Conservation (phyloP, 1,140 invertebrate genomes). For the Aradophagus sp. region DNA sequence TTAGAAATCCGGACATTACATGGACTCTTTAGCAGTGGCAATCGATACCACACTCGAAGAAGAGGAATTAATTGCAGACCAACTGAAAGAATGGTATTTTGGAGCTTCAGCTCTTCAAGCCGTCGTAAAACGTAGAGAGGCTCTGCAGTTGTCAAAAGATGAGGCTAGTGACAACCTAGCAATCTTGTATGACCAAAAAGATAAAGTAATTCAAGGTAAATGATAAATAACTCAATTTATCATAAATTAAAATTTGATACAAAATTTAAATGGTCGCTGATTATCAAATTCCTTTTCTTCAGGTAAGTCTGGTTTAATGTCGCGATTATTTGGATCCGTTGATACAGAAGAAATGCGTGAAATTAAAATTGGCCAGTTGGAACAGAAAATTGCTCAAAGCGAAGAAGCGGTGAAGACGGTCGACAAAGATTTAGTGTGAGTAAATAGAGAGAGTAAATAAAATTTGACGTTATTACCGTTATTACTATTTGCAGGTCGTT, state of each 20-base stretch:
- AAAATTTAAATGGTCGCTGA: no score
- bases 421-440: conserved; percentile 67
- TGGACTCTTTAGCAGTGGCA: conserved; percentile 86
- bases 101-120: conserved; percentile 84
- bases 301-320: no score
- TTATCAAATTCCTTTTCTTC: no score
- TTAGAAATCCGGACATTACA: conserved; percentile 80
- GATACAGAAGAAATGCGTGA: no score
- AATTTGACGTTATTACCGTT: no score
- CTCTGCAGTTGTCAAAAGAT: conserved; percentile 83
- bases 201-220: conserved; percentile 76
- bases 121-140: conserved; percentile 84
- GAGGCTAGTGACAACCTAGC: conserved; percentile 80
- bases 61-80: conserved; percentile 88
- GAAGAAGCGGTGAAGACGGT: conserved; percentile 78
- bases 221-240: no score
- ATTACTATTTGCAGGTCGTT: conserved; percentile 80
- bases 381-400: conserved; percentile 82
- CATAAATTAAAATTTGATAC: no score
- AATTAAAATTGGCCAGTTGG: conserved; percentile 81
- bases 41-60: conserved; percentile 87
- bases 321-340: no score
- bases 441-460: no score
- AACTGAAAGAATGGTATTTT: conserved; percentile 89
- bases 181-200: conserved; percentile 76